Conservation (phyloP, 2,797 vertebrate genomes). For the Microctenopoma steveboyesi region DNA sequence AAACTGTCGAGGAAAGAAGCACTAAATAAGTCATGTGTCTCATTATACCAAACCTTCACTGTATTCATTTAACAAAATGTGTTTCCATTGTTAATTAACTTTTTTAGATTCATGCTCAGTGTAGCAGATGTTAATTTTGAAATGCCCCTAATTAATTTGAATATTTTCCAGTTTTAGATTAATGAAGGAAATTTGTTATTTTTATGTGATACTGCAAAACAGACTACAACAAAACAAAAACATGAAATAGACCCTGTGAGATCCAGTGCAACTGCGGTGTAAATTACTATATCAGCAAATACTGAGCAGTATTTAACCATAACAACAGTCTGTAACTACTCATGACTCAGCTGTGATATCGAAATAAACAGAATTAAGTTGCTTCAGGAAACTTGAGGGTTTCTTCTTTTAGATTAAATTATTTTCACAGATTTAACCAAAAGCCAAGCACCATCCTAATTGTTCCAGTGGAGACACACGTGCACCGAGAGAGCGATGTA, state of each 20-base stretch:
- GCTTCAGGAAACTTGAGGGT: not conserved
- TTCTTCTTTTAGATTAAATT: not conserved
- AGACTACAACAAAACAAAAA: not conserved
- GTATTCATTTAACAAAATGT: conserved; percentile 9
- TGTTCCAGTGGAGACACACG: not conserved
- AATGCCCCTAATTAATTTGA: conserved; percentile 9
- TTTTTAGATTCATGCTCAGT: not conserved
- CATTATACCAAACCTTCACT: not conserved
- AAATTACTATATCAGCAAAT: not conserved
- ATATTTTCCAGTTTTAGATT: not conserved
- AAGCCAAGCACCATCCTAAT: conserved; percentile 17
- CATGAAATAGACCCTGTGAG: not conserved
- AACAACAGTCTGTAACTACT: conserved; percentile 3
- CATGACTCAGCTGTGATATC: not conserved
- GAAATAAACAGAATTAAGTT: not conserved
- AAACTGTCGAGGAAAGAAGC: not conserved
- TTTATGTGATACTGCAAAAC: conserved; percentile 7
- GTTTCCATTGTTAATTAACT: conserved; percentile 1
- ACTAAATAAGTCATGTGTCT: not conserved
- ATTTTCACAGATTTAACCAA: not conserved
- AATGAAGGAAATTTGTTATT: not conserved
- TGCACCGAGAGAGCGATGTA: conserved; percentile 2
- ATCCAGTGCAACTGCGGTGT: conserved; percentile 12
- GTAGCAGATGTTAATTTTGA: conserved; percentile 12
- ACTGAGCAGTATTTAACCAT: conserved; percentile 1